A percentile compares a stretch with the other conserved stretches of the same genome.
Conservation (phyloP, 2,888 invertebrate species). For the Zygothrica quintamaculata region DNA sequence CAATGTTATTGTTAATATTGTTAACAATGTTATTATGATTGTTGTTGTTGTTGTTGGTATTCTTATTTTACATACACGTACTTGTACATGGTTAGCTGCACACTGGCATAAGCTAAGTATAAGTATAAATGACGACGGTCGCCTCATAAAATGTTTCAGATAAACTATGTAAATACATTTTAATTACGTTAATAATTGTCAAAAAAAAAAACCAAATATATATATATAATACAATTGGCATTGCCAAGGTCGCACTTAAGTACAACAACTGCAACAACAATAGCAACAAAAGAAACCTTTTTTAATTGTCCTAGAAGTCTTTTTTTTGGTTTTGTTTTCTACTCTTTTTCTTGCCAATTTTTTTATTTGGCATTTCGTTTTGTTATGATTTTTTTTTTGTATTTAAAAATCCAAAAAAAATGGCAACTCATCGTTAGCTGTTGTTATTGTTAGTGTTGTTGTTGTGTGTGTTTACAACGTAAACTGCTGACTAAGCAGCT, state of each 20-base stretch:
- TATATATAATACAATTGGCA: constrained; percentile 77
- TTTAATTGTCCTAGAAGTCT: constrained; percentile 78
- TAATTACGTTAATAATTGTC: constrained; percentile 82
- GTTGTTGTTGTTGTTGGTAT: constrained; percentile 22
- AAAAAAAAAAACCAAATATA: constrained; percentile 43
- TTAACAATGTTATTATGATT: constrained; percentile 30
- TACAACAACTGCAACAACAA: too few species aligned
- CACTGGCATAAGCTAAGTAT: constrained; percentile 55
- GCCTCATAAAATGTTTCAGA: constrained; percentile 66
- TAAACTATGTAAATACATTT: constrained; percentile 76
- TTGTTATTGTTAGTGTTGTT: constrained; percentile 24
- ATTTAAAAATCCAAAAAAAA: constrained; percentile 39
- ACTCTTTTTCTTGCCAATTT: constrained; percentile 42
- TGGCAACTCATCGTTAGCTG: constrained; percentile 56
- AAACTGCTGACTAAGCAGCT: constrained; percentile 24
- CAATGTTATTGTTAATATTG: constrained; percentile 30
- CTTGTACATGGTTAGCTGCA: constrained; percentile 73
- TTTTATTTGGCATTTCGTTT: constrained; percentile 42
- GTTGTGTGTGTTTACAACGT: constrained; percentile 23
- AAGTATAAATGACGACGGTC: constrained; percentile 61
- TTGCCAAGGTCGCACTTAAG: constrained; percentile 72
- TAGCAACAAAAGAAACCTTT: constrained; percentile 57
- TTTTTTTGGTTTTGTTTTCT: constrained; percentile 5
- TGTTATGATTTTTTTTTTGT: constrained; percentile 51
- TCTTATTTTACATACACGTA: constrained; percentile 19